A percentile compares a stretch with the other conserved stretches of the same genome.
phyloP scores from a whole-genome alignment of 2,888 invertebrate genomes.

The Coleophora flavipennella region DNA sequence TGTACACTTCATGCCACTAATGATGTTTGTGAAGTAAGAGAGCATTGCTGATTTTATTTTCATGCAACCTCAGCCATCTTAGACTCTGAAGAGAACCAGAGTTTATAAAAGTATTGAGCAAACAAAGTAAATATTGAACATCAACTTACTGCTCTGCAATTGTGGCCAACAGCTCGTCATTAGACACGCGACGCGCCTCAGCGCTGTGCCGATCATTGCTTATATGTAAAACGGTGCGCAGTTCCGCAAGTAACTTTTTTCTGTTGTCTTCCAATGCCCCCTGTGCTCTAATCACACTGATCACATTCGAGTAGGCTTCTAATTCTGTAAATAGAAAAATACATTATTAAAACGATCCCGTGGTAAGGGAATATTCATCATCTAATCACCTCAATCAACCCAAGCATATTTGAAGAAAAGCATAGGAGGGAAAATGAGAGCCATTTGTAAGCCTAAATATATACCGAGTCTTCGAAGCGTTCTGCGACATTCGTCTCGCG shows the following conservation, averaged over 20 bases:
- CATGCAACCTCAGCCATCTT: slow-evolving; percentile 55
- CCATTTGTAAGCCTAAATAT: slow-evolving; percentile 64
- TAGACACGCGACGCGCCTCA: slow-evolving; percentile 91
- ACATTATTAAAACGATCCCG: slow-evolving; percentile 19
- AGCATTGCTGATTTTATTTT: slow-evolving; percentile 25
- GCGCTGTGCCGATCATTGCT: slow-evolving; percentile 92
- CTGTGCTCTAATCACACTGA: slow-evolving; percentile 93
- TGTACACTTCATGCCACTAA: slow-evolving; percentile 3
- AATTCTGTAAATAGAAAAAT: slow-evolving; percentile 78
- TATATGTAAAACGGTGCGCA: slow-evolving; percentile 87
- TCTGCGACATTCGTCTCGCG: slow-evolving; percentile 90
- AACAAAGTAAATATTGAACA: slow-evolving; percentile 27
- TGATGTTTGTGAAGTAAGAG: slow-evolving; percentile 15
- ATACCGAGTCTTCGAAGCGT: slow-evolving; percentile 90
- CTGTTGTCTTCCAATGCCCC: slow-evolving; percentile 89
- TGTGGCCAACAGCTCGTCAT: slow-evolving; percentile 90
- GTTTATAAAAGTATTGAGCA: slow-evolving; percentile 51
- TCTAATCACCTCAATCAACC: slow-evolving; percentile 28
- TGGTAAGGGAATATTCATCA: slow-evolving; percentile 18
- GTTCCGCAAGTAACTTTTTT: slow-evolving; percentile 86
- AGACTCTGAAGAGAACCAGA: slow-evolving; percentile 42
- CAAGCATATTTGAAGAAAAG: slow-evolving; percentile 44
- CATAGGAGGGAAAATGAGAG: slow-evolving; percentile 71
- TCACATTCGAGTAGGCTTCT: slow-evolving; percentile 91
- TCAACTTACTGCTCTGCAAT: slow-evolving; percentile 89